A percentile compares a stretch with the other conserved stretches of the same genome.
phyloP scores from a whole-genome alignment of 2,888 invertebrate genomes.

The Camponotus fellah region DNA sequence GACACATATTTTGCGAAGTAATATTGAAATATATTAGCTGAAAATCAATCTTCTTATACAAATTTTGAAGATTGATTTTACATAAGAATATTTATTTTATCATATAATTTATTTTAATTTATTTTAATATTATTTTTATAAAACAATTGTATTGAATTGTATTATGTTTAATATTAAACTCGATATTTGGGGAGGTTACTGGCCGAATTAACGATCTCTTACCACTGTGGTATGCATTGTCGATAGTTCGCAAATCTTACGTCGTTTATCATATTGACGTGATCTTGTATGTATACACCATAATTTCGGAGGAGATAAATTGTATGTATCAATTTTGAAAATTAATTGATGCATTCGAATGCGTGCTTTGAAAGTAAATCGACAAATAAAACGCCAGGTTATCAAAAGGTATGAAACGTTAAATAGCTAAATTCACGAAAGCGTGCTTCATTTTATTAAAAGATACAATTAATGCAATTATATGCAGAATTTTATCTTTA shows the following conservation, averaged over 20 bases:
- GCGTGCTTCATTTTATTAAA: not conserved
- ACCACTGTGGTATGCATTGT: slow-evolving; percentile 77
- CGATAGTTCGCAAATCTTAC: slow-evolving; percentile 76
- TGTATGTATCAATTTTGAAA: slow-evolving; percentile 41
- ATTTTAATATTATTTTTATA: slow-evolving; percentile 18
- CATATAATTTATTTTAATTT: not conserved
- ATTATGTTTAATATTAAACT: not conserved
- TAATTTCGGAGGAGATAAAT: slow-evolving; percentile 52
- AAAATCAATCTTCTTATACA: too few relatives aligned
- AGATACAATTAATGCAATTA: not conserved
- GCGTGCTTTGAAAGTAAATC: slow-evolving; percentile 36
- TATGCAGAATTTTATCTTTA: slow-evolving; percentile 7
- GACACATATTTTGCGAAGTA: too few relatives aligned
- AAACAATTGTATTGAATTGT: slow-evolving; percentile 9
- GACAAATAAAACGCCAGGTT: slow-evolving; percentile 35
- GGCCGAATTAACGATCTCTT: slow-evolving; percentile 54
- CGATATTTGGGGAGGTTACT: not conserved
- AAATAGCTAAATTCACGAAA: slow-evolving; percentile 27
- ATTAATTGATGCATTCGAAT: slow-evolving; percentile 14
- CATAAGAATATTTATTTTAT: not conserved
- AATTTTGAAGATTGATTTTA: too few relatives aligned
- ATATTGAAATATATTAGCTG: too few relatives aligned
- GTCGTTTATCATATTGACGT: slow-evolving; percentile 77
- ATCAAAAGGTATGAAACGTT: not conserved
- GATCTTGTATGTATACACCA: slow-evolving; percentile 25